A percentile compares a stretch with the other conserved stretches of the same genome.
phyloP scores from a whole-genome alignment of 2,797 vertebrate genomes.

The Sus cebifrons region DNA sequence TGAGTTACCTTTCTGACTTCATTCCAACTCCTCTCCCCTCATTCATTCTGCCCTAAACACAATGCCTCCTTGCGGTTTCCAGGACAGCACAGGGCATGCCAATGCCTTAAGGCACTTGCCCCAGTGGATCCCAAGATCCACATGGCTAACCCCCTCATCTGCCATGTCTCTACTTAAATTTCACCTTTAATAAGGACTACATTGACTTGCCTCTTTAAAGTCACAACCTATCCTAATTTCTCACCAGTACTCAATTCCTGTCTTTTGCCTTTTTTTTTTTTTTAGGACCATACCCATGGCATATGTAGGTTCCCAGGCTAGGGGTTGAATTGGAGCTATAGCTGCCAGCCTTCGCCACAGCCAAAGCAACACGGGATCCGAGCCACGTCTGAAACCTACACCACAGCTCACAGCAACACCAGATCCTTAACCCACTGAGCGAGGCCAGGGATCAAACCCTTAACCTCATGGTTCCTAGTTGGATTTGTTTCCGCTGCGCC shows the following conservation, averaged over 20 bases:
- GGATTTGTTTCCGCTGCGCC: too few relatives aligned
- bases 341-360: too few relatives aligned
- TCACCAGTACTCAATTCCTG: conserved; percentile 15
- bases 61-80: background rate
- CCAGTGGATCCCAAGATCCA: background rate
- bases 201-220: background rate
- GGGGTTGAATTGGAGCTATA: too few relatives aligned
- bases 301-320: too few relatives aligned
- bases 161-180: background rate
- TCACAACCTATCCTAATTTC: background rate
- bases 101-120: background rate
- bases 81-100: background rate
- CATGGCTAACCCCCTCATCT: background rate
- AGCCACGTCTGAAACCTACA: too few relatives aligned
- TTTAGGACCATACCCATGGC: too few relatives aligned
- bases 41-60: background rate
- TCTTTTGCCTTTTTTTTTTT: too few relatives aligned
- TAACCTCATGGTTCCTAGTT: too few relatives aligned
- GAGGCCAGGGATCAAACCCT: too few relatives aligned
- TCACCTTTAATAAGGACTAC: background rate
- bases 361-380: too few relatives aligned
- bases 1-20: background rate
- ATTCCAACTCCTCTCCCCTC: background rate
- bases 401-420: too few relatives aligned
- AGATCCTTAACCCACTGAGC: too few relatives aligned